Conservation (phyloP, 1,140 invertebrate species). For the Drosophila fuyamai region DNA sequence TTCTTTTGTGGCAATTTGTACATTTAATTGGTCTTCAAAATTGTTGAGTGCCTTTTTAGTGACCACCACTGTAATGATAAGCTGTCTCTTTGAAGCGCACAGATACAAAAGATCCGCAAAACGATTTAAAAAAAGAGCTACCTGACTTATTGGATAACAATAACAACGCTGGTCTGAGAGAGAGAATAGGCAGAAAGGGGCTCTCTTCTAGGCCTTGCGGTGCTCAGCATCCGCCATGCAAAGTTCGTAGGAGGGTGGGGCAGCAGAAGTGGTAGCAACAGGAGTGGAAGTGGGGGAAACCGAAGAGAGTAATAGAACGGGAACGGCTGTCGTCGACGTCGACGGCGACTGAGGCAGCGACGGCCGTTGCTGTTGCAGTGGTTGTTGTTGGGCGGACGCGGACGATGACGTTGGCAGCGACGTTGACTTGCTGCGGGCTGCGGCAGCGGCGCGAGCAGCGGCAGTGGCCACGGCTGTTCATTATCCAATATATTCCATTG, state of each 20-base stretch:
- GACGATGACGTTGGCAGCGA: slow-evolving; percentile 18
- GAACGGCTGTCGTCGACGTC: slow-evolving; percentile 16
- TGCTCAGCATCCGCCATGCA: slow-evolving; percentile 25
- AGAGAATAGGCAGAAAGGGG: slow-evolving; percentile 1
- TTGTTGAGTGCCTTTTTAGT: not conserved
- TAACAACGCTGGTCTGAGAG: slow-evolving; percentile 8
- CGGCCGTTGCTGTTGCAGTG: slow-evolving; percentile 10
- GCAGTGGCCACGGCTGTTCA: slow-evolving; percentile 36
- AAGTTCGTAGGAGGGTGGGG: slow-evolving; percentile 30
- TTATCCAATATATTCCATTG: slow-evolving; percentile 1
- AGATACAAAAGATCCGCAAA: slow-evolving; percentile 20
- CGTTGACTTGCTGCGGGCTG: slow-evolving; percentile 36
- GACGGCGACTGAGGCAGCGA: slow-evolving; percentile 7
- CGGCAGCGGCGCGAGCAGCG: slow-evolving; percentile 34
- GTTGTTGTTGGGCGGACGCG: slow-evolving; percentile 9
- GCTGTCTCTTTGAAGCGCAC: slow-evolving; percentile 15
- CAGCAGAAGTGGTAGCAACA: slow-evolving; percentile 3
- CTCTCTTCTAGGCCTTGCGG: slow-evolving; percentile 18
- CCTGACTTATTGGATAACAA: slow-evolving; percentile 32
- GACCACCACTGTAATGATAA: not conserved
- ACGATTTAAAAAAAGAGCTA: slow-evolving; percentile 22
- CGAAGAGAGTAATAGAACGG: slow-evolving; percentile 2
- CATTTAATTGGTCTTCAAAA: too few relatives aligned
- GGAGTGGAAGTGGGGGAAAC: slow-evolving; percentile 9
- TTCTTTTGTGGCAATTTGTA: too few relatives aligned